phyloP scores from a whole-genome alignment of 2,113 vertebrate genomes.

The Blennius ocellaris region DNA sequence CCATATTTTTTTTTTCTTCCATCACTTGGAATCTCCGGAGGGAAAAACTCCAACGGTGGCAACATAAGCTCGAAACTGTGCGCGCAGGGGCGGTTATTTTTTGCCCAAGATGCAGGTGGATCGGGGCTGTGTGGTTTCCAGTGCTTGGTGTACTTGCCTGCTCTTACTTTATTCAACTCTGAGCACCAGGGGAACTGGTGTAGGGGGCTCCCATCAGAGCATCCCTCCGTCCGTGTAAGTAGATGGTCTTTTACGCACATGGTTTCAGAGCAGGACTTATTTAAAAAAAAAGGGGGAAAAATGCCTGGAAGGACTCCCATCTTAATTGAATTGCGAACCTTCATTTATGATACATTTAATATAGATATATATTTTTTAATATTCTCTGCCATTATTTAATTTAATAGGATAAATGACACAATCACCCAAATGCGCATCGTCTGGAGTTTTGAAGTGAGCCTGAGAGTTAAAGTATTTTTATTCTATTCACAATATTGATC shows the following conservation, averaged over 20 bases:
- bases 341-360: no score
- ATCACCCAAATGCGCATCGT: no score
- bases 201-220: slow-evolving; percentile 91
- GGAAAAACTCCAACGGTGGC: slow-evolving; percentile 19
- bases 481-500: background rate
- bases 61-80: slow-evolving; percentile 52
- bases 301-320: background rate
- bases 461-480: no score
- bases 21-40: slow-evolving; percentile 27
- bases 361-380: no score
- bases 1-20: background rate
- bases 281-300: background rate
- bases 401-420: no score
- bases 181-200: slow-evolving; percentile 80
- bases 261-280: background rate
- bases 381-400: no score
- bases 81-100: slow-evolving; percentile 49
- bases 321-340: no score
- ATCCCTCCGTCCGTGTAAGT: slow-evolving; percentile 98
- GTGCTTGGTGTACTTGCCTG: slow-evolving; percentile 69
- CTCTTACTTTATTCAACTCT: slow-evolving; percentile 87
- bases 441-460: no score
- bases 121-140: slow-evolving; percentile 62
- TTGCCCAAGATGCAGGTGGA: slow-evolving; percentile 80
- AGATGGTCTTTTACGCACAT: slow-evolving; percentile 42